Evolutionary conservation across 1,140 invertebrate genomes (phyloP).

Genomic region (Saxidomus purpurata): DNA sequence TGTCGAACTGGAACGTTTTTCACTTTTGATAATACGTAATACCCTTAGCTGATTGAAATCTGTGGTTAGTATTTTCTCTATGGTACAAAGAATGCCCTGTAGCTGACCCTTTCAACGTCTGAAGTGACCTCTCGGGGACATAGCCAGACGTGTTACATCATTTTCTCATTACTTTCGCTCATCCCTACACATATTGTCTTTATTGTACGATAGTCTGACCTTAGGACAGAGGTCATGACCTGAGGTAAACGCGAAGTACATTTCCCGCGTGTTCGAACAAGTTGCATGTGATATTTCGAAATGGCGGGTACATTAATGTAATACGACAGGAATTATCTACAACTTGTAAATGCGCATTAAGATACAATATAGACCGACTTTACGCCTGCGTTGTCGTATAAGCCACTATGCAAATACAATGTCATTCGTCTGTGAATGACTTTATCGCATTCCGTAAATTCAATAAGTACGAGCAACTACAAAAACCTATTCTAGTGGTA

Average conservation of each 20-base stretch:
- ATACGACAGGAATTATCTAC: too few relatives aligned
- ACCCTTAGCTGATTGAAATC: neutral
- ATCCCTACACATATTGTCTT: neutral
- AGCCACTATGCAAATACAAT: neutral
- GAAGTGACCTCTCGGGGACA: constrained; percentile 11
- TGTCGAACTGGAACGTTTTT: neutral
- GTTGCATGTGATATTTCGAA: neutral
- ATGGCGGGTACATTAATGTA: too few relatives aligned
- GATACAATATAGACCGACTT: neutral
- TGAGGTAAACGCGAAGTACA: neutral
- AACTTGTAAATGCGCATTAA: neutral
- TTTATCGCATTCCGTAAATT: constrained; percentile 23
- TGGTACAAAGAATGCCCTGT: neutral
- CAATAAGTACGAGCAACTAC: neutral
- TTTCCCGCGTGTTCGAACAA: neutral
- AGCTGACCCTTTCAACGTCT: neutral
- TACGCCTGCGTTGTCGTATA: neutral
- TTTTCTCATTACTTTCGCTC: constrained; percentile 8
- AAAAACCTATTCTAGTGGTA: neutral
- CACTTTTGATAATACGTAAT: constrained; percentile 20
- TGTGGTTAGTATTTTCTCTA: neutral
- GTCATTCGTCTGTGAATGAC: neutral
- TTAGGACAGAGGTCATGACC: neutral
- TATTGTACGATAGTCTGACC: neutral
- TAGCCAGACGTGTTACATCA: neutral